These are phyloP conservation scores for Volucella inanis DNA, from an alignment of 2,888 invertebrate genomes.

Conservation along the genomic window DNA sequence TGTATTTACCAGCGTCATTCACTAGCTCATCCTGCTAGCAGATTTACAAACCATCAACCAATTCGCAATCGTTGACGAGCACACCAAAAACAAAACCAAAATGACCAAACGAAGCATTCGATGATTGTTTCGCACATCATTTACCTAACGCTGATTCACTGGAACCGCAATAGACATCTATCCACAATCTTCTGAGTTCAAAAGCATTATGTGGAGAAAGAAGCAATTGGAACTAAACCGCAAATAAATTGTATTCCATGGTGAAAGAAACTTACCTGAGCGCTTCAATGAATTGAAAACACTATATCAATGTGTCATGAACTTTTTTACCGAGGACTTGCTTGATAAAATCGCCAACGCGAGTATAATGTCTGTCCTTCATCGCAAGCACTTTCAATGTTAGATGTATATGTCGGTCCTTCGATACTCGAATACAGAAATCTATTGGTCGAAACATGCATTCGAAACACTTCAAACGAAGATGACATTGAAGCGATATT, in stretches of 20 bases:
- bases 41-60: not conserved
- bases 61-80: not conserved
- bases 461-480: too few relatives aligned
- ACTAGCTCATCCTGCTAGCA: not conserved
- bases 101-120: not conserved
- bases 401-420: too few relatives aligned
- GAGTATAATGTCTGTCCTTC: not conserved
- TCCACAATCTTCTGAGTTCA: not conserved
- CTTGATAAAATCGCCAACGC: not conserved
- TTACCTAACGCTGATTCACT: not conserved
- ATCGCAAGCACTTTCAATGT: not conserved
- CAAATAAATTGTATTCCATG: not conserved
- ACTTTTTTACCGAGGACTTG: not conserved
- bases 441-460: too few relatives aligned
- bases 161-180: not conserved
- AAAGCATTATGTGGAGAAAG: not conserved
- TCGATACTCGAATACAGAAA: too few relatives aligned
- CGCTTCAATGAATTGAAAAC: not conserved
- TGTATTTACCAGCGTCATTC: not conserved
- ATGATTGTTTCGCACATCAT: not conserved
- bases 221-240: not conserved
- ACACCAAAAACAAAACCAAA: not conserved
- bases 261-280: constrained; percentile 1
- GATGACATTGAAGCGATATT: too few relatives aligned
- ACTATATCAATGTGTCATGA: not conserved